A percentile compares a stretch with the other conserved stretches of the same genome.
These are phyloP conservation scores for Sebastes iracundus DNA, from an alignment of 2,797 vertebrate genomes.

Conservation along the genomic window DNA sequence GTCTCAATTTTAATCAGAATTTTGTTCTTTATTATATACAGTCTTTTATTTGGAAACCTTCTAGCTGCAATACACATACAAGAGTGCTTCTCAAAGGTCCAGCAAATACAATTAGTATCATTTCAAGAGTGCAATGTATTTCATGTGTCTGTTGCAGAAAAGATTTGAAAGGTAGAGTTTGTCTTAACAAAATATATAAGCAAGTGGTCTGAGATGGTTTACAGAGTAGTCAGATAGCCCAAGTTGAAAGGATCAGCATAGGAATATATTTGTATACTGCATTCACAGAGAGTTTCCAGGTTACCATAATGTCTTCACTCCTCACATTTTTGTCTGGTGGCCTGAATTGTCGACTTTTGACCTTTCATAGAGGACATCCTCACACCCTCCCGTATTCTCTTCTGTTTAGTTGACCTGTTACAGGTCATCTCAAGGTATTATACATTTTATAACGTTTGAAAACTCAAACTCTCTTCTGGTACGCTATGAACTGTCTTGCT, in stretches of 20 bases:
- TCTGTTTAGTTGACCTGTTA: background rate
- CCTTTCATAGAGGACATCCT: background rate
- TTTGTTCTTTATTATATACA: conserved; percentile 31
- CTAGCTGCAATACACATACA: conserved; percentile 26
- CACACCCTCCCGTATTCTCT: background rate
- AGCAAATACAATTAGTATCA: conserved; percentile 34
- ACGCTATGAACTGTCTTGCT: background rate
- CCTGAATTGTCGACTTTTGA: background rate
- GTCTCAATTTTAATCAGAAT: conserved; percentile 29
- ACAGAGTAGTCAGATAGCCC: conserved; percentile 36
- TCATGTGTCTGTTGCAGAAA: conserved; percentile 21
- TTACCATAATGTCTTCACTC: conserved; percentile 12
- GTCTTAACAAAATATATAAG: conserved; percentile 27
- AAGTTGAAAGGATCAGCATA: conserved; percentile 26
- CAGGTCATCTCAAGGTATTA: background rate
- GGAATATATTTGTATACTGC: conserved; percentile 12
- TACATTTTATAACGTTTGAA: background rate
- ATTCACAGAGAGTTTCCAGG: conserved; percentile 43
- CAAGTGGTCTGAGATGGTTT: conserved; percentile 47
- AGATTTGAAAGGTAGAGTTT: conserved; percentile 27
- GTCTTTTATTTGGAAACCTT: conserved; percentile 31
- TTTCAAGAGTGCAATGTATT: conserved; percentile 49
- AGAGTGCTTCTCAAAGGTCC: conserved; percentile 31
- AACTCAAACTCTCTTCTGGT: conserved; percentile 1
- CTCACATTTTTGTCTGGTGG: conserved; percentile 1